Base-by-base conservation (phyloP, 2,113 vertebrate species). In the Pseudorectes ferrugineus region DNA sequence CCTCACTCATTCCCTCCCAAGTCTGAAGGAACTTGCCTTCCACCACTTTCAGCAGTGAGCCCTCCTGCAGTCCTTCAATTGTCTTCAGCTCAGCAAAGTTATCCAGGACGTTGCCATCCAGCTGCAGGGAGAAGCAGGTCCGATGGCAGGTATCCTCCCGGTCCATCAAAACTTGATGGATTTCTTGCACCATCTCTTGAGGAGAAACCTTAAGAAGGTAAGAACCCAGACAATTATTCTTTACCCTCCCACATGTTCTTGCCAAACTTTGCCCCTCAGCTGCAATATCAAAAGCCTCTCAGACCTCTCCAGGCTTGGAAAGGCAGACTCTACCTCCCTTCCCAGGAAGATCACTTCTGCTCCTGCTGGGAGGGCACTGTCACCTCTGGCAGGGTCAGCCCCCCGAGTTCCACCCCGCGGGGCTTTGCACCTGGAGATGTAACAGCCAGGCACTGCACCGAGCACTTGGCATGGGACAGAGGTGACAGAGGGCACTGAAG, bases 181-280 rank as follows among this genome's bases (percentile, higher is more conserved):
- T 99, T 96, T 99, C 99, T 94, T 99, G 99, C 9, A 99, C 99
- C 99, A 99, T 99, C 96, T 99, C 99, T 97, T 99, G 99, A 9
- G 99, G 99, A 43, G 99, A 99, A 10, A 99, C 99, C 99, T 99
- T 96, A 42, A 11, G 74, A 38, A 73, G 21, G 83, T 18, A 95
- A 92, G 35, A 77, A 58, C 13, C 13, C 74, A 72, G 61, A 11
- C 16, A 82, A 71, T 92, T 79, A 92, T 11, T 67, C 29, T 61
- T 79, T 68, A 20, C 36, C 45, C 54, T 74, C 40, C 51, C 5
- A 1, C 0, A 0, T 2, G 8, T 40, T 85, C 70, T n/a, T 40
- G 28, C 28, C 85, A 79, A 71, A 46, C 26, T 80, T 3, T 35
- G 25, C 13, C n/a, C 35, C n/a, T 58, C 33, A 62, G 42, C 55